Evolutionary conservation across 2,113 vertebrate species (phyloP).

Genomic region (Calidris pugnax): DNA sequence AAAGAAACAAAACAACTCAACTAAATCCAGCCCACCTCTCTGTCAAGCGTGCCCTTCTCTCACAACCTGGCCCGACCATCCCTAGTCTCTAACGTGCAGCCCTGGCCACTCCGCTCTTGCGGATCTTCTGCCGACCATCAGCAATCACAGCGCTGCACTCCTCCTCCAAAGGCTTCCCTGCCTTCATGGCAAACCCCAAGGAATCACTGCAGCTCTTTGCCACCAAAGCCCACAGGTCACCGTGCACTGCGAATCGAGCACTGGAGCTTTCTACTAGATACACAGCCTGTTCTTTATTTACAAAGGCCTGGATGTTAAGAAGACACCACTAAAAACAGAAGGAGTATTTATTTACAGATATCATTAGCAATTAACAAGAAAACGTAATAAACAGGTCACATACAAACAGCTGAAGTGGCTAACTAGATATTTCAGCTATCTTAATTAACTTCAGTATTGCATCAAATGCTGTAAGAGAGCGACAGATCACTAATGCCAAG

Average conservation of each 20-base stretch:
- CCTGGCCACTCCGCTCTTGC: background rate
- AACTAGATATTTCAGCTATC: background rate
- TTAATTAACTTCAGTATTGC: slow-evolving; percentile 26
- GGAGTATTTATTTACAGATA: slow-evolving; percentile 1
- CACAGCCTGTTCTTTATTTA: background rate
- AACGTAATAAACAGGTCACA: background rate
- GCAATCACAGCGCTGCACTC: background rate
- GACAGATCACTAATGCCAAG: slow-evolving; percentile 46
- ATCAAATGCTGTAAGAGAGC: slow-evolving; percentile 21
- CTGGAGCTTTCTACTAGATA: background rate
- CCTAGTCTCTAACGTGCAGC: background rate
- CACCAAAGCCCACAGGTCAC: background rate
- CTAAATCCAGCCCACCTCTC: background rate
- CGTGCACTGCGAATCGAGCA: background rate
- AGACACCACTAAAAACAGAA: background rate
- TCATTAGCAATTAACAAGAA: background rate
- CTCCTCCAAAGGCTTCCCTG: background rate
- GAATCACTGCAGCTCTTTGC: background rate
- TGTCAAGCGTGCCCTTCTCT: background rate
- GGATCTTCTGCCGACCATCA: background rate
- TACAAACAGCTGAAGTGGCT: background rate
- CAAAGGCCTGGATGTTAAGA: background rate
- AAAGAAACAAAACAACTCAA: background rate
- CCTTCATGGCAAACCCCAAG: background rate
- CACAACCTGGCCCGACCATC: background rate